Base-by-base conservation (phyloP, 2,888 invertebrate genomes). In the Cerastis leucographa region DNA sequence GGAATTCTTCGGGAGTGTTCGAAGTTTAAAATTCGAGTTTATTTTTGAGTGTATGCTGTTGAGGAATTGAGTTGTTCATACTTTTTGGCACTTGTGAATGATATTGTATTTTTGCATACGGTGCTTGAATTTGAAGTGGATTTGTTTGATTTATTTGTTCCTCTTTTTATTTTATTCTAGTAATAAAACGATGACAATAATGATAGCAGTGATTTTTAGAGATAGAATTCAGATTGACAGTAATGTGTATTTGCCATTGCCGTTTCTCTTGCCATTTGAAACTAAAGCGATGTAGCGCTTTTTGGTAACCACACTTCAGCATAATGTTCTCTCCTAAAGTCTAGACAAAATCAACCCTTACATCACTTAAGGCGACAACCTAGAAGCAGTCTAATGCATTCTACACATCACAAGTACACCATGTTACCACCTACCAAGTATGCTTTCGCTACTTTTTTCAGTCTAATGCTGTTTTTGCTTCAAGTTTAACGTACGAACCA, bases 401-500 rank as follows among this genome's bases (percentile, higher is more conserved):
- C 71, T 68, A 74, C 35, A 35, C 35, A 35, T 35, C 35, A 35
- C 69, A 79, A 81, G 65, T 68, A 72, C 81, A 83, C 80, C 62
- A 86, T 74, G 78, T 81, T 67, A 76, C 76, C 40, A 77, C 68
- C 78, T 75, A 84, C 72, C 49, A 80, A 73, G 81, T 75, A 74
- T 78, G 84, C 80, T 81, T 86, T 78, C 46, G 70, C 70, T 74
- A 42, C 80, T 88, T 89, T 88, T 87, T 86, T 65, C 73, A 80
- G 80, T 83, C 76, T 73, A 85, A 83, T 81, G 76, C 77, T 85
- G 84, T 89, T 91, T 89, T 90, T 89, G 83, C 84, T 88, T 81
- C 66, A 84, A 89, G 87, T 89, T 87, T 84, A 87, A 89, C 87
- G 89, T 83, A 90, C 87, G 85, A 88, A 90, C 91, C 92, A 92